Evolutionary conservation across 2,888 invertebrate genomes (phyloP).

Genomic region (Coleophora flavipennella): DNA sequence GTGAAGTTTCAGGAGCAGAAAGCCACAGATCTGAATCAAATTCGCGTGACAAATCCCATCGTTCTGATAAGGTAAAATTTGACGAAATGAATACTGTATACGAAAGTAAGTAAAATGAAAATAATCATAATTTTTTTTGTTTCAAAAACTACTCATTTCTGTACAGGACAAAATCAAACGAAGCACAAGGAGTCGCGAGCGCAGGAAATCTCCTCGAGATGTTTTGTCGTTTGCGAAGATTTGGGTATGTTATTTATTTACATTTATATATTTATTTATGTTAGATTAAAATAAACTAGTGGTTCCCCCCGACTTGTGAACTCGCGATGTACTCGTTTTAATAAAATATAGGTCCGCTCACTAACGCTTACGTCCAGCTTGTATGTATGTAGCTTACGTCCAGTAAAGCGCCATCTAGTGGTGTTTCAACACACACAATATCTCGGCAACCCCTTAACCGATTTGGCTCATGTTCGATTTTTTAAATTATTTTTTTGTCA

Average conservation of each 20-base stretch:
- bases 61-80: constrained; percentile 60
- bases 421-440: no score
- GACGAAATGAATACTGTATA: no score
- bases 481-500: no score
- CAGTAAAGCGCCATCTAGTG: no score
- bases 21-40: constrained; percentile 44
- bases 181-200: constrained; percentile 57
- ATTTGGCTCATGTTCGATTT: no score
- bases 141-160: not conserved
- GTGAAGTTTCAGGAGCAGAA: constrained; percentile 51
- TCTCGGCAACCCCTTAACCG: no score
- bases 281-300: not conserved
- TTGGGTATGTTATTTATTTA: constrained; percentile 73
- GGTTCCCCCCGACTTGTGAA: not conserved
- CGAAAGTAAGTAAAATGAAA: not conserved
- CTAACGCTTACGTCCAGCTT: not conserved
- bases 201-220: constrained; percentile 73
- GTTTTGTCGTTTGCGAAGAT: constrained; percentile 87
- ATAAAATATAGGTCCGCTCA: not conserved
- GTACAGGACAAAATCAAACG: constrained; percentile 44
- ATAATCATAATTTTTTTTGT: no score
- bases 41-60: constrained; percentile 53
- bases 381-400: no score
- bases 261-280: not conserved
- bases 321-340: no score